Conservation (phyloP, 2,113 vertebrate genomes). For the Lepus americanus region DNA sequence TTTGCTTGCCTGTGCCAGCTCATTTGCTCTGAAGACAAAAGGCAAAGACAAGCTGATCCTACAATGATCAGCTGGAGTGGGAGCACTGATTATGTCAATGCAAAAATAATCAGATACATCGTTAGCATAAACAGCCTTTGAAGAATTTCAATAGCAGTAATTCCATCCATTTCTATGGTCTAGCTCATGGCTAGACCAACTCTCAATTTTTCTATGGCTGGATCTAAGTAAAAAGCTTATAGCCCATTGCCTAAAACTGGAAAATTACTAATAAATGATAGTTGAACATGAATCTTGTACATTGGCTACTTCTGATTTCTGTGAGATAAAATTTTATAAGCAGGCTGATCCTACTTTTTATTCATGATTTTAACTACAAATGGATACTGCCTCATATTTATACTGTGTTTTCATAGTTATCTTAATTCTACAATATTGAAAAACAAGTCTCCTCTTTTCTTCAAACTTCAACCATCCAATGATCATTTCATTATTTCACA, state of each 20-base stretch:
- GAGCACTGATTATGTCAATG: conserved; percentile 61
- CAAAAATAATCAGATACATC: conserved; percentile 59
- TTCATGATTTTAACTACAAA: background rate
- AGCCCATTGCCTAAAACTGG: background rate
- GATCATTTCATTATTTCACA: background rate
- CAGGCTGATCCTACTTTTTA: background rate
- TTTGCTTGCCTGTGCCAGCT: conserved; percentile 29
- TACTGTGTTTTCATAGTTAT: background rate
- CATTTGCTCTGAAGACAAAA: conserved; percentile 59
- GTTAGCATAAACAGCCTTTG: conserved; percentile 58
- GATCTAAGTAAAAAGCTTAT: background rate
- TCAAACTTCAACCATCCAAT: background rate
- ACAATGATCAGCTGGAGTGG: conserved; percentile 33
- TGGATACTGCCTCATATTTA: background rate
- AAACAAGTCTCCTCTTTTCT: background rate
- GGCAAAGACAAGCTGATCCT: conserved; percentile 55
- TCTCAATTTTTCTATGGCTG: background rate
- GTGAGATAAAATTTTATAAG: background rate
- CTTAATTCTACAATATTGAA: background rate
- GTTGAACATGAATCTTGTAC: background rate
- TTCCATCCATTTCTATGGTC: conserved; percentile 31
- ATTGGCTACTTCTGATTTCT: background rate
- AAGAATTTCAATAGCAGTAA: conserved; percentile 51
- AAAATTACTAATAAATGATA: conserved; percentile 34
- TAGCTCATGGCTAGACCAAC: conserved; percentile 5